Evolutionary conservation across 2,113 vertebrate species (phyloP).

Genomic region (Cnemophilus loriae): DNA sequence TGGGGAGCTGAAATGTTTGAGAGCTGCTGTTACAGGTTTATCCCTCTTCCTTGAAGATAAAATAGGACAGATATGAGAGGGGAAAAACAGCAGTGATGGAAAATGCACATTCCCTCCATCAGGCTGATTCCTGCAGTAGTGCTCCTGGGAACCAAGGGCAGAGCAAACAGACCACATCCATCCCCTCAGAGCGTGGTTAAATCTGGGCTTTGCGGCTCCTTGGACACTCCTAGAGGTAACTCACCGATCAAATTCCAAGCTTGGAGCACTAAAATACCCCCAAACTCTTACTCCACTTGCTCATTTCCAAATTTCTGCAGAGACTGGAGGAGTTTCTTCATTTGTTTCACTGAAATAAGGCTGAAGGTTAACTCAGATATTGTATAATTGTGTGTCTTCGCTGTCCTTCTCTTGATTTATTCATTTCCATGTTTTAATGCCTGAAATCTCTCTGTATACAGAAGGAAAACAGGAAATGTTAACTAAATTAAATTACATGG

Average conservation of each 20-base stretch:
- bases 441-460: neutral
- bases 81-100: neutral
- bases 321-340: neutral
- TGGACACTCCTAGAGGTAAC: neutral
- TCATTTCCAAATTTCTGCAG: neutral
- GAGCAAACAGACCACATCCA: neutral
- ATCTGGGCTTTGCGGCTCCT: neutral
- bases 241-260: neutral
- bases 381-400: neutral
- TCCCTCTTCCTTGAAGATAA: neutral
- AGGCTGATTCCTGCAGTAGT: neutral
- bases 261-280: neutral
- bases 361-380: neutral
- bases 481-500: neutral
- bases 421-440: neutral
- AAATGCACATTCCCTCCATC: neutral
- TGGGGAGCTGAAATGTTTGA: neutral
- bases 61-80: neutral
- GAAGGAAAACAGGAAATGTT: neutral
- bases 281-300: neutral
- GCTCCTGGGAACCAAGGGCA: neutral
- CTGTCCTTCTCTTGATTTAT: neutral
- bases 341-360: neutral
- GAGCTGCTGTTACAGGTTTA: neutral
- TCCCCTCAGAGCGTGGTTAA: accelerated